A percentile compares a stretch with the other conserved stretches of the same genome.
Evolutionary conservation across 2,797 vertebrate genomes (phyloP).

Genomic region (Scleropages formosus): DNA sequence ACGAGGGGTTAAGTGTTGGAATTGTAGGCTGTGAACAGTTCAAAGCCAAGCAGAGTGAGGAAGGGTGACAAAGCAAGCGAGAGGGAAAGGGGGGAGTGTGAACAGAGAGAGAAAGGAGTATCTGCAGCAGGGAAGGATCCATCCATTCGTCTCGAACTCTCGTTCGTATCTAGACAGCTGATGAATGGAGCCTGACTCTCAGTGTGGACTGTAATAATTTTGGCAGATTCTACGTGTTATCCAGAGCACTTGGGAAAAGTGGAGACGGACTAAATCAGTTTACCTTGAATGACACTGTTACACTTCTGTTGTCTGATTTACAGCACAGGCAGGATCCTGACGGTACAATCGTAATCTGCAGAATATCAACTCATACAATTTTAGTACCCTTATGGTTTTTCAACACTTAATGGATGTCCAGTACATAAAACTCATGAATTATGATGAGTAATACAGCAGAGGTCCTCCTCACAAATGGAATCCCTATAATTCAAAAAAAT

Average conservation of each 20-base stretch:
- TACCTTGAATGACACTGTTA: background rate
- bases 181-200: background rate
- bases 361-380: background rate
- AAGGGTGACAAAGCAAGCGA: too few relatives aligned
- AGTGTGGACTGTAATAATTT: conserved; percentile 14
- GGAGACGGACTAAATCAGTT: background rate
- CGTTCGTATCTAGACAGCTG: conserved; percentile 11
- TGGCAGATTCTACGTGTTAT: too few relatives aligned
- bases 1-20: too few relatives aligned
- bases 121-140: too few relatives aligned
- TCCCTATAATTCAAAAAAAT: background rate
- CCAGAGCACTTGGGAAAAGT: too few relatives aligned
- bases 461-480: background rate
- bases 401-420: background rate
- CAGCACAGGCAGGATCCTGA: background rate
- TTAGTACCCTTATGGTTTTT: background rate
- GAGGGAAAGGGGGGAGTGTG: too few relatives aligned
- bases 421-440: too few relatives aligned
- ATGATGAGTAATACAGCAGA: too few relatives aligned
- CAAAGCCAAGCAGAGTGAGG: background rate
- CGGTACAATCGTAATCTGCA: background rate
- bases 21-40: background rate
- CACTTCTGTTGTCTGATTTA: conserved; percentile 1
- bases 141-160: background rate
- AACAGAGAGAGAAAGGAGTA: background rate